Percentiles rank a stretch among this genome's conserved stretches.
These are phyloP conservation scores for Anoplopoma fimbria DNA, from an alignment of 2,113 vertebrate species.

Conservation along the genomic window DNA sequence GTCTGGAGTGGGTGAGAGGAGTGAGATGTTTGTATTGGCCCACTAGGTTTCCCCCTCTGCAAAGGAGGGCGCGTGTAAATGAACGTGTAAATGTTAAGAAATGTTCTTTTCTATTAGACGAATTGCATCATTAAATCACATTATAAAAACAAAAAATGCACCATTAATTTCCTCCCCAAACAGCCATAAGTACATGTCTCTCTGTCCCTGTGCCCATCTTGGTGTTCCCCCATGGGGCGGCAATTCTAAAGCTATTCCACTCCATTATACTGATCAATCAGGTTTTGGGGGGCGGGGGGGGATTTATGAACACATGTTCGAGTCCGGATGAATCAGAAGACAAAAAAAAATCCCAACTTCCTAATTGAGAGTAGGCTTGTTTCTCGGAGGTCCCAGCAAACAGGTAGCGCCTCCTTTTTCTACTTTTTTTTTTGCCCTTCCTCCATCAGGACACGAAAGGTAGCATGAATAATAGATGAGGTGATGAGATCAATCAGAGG, in stretches of 20 bases:
- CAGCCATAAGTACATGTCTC: slow-evolving; percentile 96
- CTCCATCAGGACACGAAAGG: slow-evolving; percentile 66
- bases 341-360: no score
- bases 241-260: slow-evolving; percentile 89
- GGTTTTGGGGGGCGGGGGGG: slow-evolving; percentile 79
- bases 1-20: slow-evolving; percentile 74
- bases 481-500: slow-evolving; percentile 79
- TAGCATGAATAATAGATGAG: slow-evolving; percentile 78
- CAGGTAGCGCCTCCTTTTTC: slow-evolving; percentile 66
- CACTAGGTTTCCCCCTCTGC: slow-evolving; percentile 85
- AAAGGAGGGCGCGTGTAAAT: slow-evolving; percentile 75
- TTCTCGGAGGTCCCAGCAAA: slow-evolving; percentile 57
- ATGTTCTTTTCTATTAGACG: slow-evolving; percentile 96
- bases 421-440: slow-evolving; percentile 51
- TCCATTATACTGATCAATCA: slow-evolving; percentile 95
- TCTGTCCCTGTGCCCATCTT: slow-evolving; percentile 92
- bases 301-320: slow-evolving; percentile 87
- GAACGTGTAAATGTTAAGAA: slow-evolving; percentile 88
- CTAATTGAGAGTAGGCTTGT: slow-evolving; percentile 87
- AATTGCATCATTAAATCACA: slow-evolving; percentile 99
- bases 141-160: slow-evolving; percentile 99
- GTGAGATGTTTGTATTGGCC: slow-evolving; percentile 87
- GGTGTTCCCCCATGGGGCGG: slow-evolving; percentile 90
- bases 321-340: slow-evolving; percentile 85
- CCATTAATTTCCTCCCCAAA: slow-evolving; percentile 99